Evolutionary conservation across 2,797 vertebrate genomes (phyloP).

Genomic region (Hoplostethus mediterraneus): DNA sequence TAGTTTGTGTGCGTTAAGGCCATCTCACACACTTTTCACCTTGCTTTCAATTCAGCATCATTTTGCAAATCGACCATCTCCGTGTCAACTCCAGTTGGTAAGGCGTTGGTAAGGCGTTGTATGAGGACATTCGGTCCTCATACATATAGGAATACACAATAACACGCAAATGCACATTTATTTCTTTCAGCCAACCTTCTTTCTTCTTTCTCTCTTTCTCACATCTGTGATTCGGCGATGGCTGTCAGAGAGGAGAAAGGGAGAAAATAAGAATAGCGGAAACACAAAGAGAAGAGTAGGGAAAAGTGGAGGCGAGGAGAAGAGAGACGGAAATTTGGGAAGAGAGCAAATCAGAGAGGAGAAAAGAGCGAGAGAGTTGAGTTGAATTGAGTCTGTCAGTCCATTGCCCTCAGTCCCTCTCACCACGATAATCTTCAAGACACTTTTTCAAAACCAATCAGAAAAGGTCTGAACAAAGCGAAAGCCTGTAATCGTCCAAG

Average conservation of each 20-base stretch:
- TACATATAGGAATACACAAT: not conserved
- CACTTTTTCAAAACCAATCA: slow-evolving; percentile 22
- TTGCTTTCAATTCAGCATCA: too few species aligned
- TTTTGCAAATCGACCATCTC: too few species aligned
- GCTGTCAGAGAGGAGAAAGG: not conserved
- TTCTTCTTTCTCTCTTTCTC: not conserved
- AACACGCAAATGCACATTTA: not conserved
- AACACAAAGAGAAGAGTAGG: not conserved
- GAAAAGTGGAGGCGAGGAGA: not conserved
- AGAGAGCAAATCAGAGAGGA: not conserved
- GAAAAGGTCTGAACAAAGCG: not conserved
- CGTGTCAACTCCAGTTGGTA: too few species aligned
- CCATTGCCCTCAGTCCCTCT: not conserved
- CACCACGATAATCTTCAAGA: slow-evolving; percentile 16
- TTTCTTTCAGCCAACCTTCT: not conserved
- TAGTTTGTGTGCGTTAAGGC: too few species aligned
- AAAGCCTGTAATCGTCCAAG: not conserved
- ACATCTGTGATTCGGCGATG: not conserved
- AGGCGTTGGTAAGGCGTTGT: too few species aligned
- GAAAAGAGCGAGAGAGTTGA: not conserved
- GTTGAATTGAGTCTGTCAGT: not conserved
- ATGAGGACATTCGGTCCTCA: too few species aligned
- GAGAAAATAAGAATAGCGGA: not conserved
- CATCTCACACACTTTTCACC: too few species aligned
- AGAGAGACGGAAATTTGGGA: not conserved